A percentile compares a stretch with the other conserved stretches of the same genome.
phyloP scores from a whole-genome alignment of 2,797 vertebrate genomes.

The Danio choprae region DNA sequence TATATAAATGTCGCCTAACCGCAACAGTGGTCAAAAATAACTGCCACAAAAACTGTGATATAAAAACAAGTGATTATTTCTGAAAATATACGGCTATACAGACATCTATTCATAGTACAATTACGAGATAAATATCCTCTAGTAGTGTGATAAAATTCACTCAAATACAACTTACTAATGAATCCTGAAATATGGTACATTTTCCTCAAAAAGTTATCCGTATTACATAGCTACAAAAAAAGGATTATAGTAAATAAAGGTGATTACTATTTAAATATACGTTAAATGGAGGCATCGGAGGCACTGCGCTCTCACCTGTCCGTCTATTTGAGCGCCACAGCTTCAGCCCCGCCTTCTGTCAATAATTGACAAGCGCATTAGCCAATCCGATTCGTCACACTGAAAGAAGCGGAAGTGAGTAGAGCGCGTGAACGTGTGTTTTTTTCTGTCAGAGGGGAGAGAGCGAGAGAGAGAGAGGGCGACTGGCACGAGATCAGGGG shows the following conservation, averaged over 20 bases:
- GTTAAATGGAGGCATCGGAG: background rate
- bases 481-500: slow-evolving; percentile 55
- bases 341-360: slow-evolving; percentile 48
- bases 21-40: too few relatives aligned
- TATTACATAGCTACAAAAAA: background rate
- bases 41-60: too few relatives aligned
- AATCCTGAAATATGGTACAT: too few relatives aligned
- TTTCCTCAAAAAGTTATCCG: too few relatives aligned
- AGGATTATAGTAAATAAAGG: background rate
- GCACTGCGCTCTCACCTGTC: slow-evolving; percentile 46
- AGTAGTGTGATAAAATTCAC: too few relatives aligned
- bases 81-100: too few relatives aligned
- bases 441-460: slow-evolving; percentile 41
- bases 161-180: too few relatives aligned
- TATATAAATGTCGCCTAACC: too few relatives aligned
- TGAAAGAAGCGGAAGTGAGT: slow-evolving; percentile 75
- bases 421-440: slow-evolving; percentile 41
- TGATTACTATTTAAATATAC: background rate
- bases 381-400: slow-evolving; percentile 75
- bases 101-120: too few relatives aligned
- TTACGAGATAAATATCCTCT: too few relatives aligned
- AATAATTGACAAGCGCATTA: slow-evolving; percentile 74
- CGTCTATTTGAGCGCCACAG: background rate
- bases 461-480: slow-evolving; percentile 34
- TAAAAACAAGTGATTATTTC: too few relatives aligned